Conservation (phyloP, 2,888 invertebrate genomes). For the Hypercompe scribonia region DNA sequence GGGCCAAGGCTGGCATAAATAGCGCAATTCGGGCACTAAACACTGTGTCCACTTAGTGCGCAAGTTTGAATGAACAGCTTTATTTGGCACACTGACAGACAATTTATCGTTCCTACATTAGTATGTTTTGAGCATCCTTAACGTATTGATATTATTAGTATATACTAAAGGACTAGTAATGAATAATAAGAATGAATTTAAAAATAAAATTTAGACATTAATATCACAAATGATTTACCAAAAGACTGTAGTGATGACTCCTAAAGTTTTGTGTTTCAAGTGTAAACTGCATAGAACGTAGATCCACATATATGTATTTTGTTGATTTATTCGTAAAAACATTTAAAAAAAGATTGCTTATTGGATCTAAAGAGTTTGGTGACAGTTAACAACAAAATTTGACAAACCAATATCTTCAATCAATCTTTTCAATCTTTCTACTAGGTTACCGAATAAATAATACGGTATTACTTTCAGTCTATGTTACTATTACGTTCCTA, state of each 20-base stretch:
- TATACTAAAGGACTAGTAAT: not conserved
- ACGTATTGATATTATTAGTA: not conserved
- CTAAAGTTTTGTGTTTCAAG: not conserved
- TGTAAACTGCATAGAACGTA: not conserved
- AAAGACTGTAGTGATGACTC: not conserved
- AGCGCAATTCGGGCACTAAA: constrained; percentile 26
- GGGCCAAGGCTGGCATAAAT: constrained; percentile 47
- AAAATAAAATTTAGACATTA: too few relatives aligned
- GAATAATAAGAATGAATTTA: not conserved
- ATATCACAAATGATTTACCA: too few relatives aligned
- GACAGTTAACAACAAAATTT: not conserved
- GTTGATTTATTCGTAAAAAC: too few relatives aligned
- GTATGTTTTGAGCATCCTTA: not conserved
- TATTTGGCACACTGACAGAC: constrained; percentile 23
- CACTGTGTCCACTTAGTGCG: constrained; percentile 27
- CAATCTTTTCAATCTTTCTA: too few relatives aligned
- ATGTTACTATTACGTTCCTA: not conserved
- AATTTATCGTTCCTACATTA: not conserved
- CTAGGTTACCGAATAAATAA: not conserved
- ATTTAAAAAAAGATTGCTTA: not conserved
- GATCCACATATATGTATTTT: too few relatives aligned
- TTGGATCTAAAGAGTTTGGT: not conserved
- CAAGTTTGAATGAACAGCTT: constrained; percentile 34
- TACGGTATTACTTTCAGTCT: not conserved
- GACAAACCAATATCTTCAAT: not conserved